Conservation (phyloP, 2,797 vertebrate species). For the Alca torda region DNA sequence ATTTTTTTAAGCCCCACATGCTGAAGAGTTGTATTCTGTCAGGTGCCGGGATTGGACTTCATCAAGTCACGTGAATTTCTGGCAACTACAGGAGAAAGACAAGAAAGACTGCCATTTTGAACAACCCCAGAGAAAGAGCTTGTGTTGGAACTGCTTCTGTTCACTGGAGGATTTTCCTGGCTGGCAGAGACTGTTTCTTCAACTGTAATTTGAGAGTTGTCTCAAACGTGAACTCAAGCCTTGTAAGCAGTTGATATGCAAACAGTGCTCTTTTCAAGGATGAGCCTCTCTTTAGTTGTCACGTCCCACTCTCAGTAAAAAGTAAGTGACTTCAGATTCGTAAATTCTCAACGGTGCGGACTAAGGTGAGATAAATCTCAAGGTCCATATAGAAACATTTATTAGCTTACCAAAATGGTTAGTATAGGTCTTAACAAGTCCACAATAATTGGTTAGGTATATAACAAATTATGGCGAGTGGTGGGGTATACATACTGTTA, state of each 20-base stretch:
- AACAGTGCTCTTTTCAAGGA: neutral
- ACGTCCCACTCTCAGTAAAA: too few species aligned
- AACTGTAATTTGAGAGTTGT: neutral
- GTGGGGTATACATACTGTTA: too few species aligned
- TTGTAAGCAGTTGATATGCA: neutral
- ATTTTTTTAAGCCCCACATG: neutral
- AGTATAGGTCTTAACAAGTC: too few species aligned
- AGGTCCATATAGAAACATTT: too few species aligned
- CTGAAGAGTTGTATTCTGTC: neutral
- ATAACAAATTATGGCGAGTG: too few species aligned
- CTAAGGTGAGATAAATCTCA: too few species aligned
- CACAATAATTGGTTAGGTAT: too few species aligned
- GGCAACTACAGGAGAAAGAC: neutral
- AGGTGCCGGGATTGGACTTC: neutral
- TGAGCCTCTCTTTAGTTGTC: neutral
- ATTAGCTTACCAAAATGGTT: too few species aligned
- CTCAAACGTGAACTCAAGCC: neutral
- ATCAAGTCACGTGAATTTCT: neutral
- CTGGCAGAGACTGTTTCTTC: neutral
- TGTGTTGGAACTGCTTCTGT: neutral
- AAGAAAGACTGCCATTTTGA: neutral
- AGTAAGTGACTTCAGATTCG: too few species aligned
- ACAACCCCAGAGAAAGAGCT: neutral
- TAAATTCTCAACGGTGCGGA: too few species aligned
- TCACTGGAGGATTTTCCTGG: neutral